Conservation (phyloP, 2,797 vertebrate species). For the Jordanella pulchra region DNA sequence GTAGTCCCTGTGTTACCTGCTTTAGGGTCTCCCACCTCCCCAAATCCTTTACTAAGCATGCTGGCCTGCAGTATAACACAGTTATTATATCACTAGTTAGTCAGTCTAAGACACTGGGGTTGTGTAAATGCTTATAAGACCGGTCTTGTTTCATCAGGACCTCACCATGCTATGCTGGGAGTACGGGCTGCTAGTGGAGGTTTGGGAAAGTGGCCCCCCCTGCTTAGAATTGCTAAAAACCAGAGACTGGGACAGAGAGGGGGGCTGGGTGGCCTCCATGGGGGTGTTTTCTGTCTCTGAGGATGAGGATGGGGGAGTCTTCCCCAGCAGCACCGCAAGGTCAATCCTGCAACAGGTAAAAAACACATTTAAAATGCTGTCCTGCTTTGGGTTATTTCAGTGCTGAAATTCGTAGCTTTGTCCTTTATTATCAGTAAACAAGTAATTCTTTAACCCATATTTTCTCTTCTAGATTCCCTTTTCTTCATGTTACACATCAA, state of each 20-base stretch:
- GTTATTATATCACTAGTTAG: not conserved
- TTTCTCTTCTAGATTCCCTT: not conserved
- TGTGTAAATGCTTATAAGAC: not conserved
- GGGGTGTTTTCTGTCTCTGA: conserved; percentile 88
- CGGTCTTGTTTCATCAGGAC: not conserved
- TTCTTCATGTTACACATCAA: not conserved
- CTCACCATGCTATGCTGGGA: conserved; percentile 95
- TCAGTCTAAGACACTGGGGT: not conserved
- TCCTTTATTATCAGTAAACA: not conserved
- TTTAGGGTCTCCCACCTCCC: conserved; percentile 92
- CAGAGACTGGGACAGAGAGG: conserved; percentile 90
- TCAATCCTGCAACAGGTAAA: conserved; percentile 84
- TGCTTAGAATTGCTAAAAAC: conserved; percentile 99
- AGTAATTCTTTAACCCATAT: not conserved
- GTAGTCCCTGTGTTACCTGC: conserved; percentile 88
- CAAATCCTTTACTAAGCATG: conserved; percentile 94
- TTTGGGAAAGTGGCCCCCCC: conserved; percentile 83
- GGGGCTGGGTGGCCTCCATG: conserved; percentile 86
- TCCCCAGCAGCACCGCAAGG: conserved; percentile 94
- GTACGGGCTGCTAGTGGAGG: conserved; percentile 85
- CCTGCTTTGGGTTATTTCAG: not conserved
- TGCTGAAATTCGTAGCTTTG: not conserved
- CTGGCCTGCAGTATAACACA: conserved; percentile 74
- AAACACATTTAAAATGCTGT: not conserved
- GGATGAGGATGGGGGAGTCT: conserved; percentile 91